Conservation (phyloP, 2,113 vertebrate species). For the Oncorhynchus mykiss region DNA sequence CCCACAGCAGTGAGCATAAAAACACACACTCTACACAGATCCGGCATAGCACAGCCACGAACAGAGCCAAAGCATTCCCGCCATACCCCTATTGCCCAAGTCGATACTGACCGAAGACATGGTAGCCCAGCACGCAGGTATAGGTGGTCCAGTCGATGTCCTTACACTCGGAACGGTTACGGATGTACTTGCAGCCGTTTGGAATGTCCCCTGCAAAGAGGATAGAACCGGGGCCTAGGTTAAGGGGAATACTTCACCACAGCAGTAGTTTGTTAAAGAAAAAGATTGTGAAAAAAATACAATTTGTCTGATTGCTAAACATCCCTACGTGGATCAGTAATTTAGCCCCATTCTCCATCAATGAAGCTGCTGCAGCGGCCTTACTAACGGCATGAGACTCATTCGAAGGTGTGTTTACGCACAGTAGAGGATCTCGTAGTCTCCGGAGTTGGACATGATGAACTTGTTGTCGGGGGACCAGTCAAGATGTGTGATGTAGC, state of each 20-base stretch:
- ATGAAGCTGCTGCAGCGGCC: too few species aligned
- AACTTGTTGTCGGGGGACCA: constrained; percentile 97
- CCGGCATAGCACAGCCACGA: too few species aligned
- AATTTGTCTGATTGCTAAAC: too few species aligned
- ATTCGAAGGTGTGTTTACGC: constrained; percentile 67
- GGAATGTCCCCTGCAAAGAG: constrained; percentile 88
- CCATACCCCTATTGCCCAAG: not conserved
- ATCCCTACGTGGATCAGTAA: too few species aligned
- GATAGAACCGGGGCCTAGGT: not conserved
- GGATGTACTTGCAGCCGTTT: constrained; percentile 91
- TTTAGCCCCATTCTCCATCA: too few species aligned
- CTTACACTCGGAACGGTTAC: constrained; percentile 96
- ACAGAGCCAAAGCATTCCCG: too few species aligned
- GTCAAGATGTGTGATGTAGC: constrained; percentile 99
- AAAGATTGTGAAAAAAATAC: too few species aligned
- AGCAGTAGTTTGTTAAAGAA: too few species aligned
- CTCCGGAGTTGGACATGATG: constrained; percentile 99
- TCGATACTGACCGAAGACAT: constrained; percentile 89
- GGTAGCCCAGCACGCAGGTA: constrained; percentile 95
- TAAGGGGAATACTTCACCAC: not conserved
- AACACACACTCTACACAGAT: constrained; percentile 3
- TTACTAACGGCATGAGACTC: too few species aligned
- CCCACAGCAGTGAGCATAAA: not conserved
- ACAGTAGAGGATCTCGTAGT: constrained; percentile 99
- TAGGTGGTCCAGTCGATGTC: constrained; percentile 96